Percentiles rank a stretch among this genome's conserved stretches.
Evolutionary conservation across 2,797 vertebrate genomes (phyloP).

Genomic region (Hippoglossus hippoglossus): DNA sequence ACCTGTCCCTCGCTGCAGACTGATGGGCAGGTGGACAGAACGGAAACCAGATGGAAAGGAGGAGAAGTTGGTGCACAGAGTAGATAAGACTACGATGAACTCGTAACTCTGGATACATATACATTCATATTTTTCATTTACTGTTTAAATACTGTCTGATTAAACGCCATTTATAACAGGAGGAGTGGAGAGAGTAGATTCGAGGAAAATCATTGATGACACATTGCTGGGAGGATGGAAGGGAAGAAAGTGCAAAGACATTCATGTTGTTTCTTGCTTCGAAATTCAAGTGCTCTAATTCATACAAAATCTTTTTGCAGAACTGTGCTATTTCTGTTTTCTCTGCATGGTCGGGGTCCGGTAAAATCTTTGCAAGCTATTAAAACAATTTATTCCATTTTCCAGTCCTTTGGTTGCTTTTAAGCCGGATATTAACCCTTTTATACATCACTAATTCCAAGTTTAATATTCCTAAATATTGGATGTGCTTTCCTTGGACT

Average conservation of each 20-base stretch:
- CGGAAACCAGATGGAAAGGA: conserved; percentile 69
- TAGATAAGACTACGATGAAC: conserved; percentile 30
- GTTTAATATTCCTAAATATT: too few relatives aligned
- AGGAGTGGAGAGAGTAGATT: background rate
- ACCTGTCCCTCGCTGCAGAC: conserved; percentile 73
- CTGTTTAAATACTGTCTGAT: background rate
- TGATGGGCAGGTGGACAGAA: conserved; percentile 79
- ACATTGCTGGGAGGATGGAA: background rate
- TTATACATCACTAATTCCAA: background rate
- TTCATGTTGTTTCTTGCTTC: background rate
- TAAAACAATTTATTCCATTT: too few relatives aligned
- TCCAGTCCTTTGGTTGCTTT: background rate
- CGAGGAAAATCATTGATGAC: background rate
- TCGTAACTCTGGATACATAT: conserved; percentile 11
- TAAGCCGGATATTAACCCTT: background rate
- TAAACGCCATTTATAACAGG: background rate
- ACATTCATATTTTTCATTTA: conserved; percentile 7
- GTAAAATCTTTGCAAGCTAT: too few relatives aligned
- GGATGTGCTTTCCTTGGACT: too few relatives aligned
- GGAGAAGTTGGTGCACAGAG: conserved; percentile 29
- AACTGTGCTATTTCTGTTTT: too few relatives aligned
- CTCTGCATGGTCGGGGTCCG: too few relatives aligned
- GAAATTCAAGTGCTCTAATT: background rate
- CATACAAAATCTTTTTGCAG: background rate
- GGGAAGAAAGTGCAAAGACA: background rate